A percentile compares a stretch with the other conserved stretches of the same genome.
phyloP scores from a whole-genome alignment of 2,888 invertebrate species.

The Blastobasis lacticolella region DNA sequence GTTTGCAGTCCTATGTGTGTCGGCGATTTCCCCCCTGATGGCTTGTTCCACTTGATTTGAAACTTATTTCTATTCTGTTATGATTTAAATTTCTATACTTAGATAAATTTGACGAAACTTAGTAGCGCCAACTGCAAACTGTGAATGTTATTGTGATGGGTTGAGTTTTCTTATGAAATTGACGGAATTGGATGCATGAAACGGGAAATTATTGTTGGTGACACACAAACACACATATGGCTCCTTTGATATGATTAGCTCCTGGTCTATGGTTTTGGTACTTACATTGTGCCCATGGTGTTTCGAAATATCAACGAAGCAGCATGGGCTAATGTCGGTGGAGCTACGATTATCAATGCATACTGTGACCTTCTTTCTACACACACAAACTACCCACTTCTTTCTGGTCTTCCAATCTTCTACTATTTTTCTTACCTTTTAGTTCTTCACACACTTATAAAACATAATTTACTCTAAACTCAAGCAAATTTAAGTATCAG shows the following conservation, averaged over 20 bases:
- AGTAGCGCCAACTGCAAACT: constrained; percentile 11
- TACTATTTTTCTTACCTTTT: constrained; percentile 16
- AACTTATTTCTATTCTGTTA: neutral
- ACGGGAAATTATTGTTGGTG: too few species aligned
- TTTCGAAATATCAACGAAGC: too few species aligned
- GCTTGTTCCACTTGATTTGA: neutral
- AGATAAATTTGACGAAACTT: constrained; percentile 11
- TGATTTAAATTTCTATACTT: constrained; percentile 9
- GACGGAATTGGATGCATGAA: constrained; percentile 17
- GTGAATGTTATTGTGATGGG: constrained; percentile 6
- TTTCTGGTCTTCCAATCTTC: constrained; percentile 36
- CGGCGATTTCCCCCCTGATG: constrained; percentile 7
- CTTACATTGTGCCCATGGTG: too few species aligned
- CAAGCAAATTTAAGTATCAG: constrained; percentile 72
- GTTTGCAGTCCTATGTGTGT: constrained; percentile 19
- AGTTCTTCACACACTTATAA: constrained; percentile 10
- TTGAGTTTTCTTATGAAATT: constrained; percentile 9
- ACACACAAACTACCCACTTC: constrained; percentile 26
- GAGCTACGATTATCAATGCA: too few species aligned
- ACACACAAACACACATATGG: too few species aligned
- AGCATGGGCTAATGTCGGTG: too few species aligned
- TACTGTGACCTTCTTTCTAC: neutral
- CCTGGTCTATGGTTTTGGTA: too few species aligned
- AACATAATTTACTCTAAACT: constrained; percentile 19
- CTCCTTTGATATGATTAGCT: too few species aligned